phyloP scores from a whole-genome alignment of 2,888 invertebrate genomes.

The Apodemia zela region DNA sequence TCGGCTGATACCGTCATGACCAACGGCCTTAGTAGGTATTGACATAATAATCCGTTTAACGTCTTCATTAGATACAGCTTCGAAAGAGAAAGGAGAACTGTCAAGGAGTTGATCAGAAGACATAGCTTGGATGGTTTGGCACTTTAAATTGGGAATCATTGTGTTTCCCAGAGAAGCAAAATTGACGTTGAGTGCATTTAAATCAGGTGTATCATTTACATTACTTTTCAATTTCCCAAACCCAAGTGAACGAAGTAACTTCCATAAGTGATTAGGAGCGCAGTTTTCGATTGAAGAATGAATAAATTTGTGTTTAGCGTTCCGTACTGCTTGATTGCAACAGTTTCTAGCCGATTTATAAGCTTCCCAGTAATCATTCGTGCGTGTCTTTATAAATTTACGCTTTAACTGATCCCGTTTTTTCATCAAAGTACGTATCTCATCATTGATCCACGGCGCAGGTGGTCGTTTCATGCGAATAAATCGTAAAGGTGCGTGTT shows the following conservation, averaged over 20 bases:
- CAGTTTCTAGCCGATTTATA: background rate
- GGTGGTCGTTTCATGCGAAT: no score
- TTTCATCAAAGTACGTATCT: no score
- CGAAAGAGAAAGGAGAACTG: background rate
- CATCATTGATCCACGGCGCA: no score
- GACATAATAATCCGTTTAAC: background rate
- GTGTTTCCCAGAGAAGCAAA: no score
- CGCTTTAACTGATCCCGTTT: no score
- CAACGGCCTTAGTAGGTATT: background rate
- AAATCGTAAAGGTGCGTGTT: no score
- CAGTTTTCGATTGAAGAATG: background rate
- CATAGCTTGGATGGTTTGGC: background rate
- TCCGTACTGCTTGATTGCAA: background rate
- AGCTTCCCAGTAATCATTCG: background rate
- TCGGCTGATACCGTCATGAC: no score
- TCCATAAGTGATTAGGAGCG: background rate
- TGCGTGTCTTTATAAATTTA: background rate
- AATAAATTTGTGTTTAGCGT: background rate
- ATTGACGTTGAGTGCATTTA: no score
- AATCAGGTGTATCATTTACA: background rate
- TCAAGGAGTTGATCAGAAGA: background rate
- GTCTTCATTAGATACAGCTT: background rate
- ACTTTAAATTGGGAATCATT: no score
- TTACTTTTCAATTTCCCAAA: background rate
- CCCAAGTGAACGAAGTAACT: background rate